Evolutionary conservation across 2,888 invertebrate species (phyloP), one percentile per base, ranked within the genome.

Genomic region (Drosophila incognita): DNA sequence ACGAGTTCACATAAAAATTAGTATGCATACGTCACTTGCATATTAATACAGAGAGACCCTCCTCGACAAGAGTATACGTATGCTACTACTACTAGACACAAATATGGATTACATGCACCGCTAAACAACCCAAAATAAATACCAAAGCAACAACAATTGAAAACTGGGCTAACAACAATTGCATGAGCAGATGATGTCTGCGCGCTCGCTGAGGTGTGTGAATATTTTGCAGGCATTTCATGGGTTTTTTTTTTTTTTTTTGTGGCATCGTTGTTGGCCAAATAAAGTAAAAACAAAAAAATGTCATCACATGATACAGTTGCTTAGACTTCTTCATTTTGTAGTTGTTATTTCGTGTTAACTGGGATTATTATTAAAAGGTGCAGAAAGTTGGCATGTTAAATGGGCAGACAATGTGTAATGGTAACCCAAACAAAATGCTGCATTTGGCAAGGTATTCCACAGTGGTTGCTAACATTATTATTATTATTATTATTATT

Each of bases 151-250:
- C 64, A 70, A 70, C 74, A 66, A 68, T 72, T 65, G 71, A 77
- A 85, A 84, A 88, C 74, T 89, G 82, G 87, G 85, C 87, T 80
- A 88, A 84, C 79, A 88, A 71, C 88, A 84, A 85, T 87, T 83
- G 84, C 83, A 88, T 74, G 88, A 72, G 72, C 86, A 70, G 60
- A 80, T 78, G 81, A 67, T 80, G 33, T 60, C 74, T 71, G 66
- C 38, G 71, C 56, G 71, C 58, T 59, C 67, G 79, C 67, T 70
- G 59, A 82, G 84, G 87, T 85, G 84, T 85, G 85, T 87, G 89
- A 85, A 88, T 82, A 85, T 85, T 80, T 85, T 84, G 58, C 72
- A 70, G 80, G 74, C 74, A 87, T 89, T 87, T 78, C 78, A 85
- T 76, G 84, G 21, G 2, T 7, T 46, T 21, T 42, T 8, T 21